Conservation (phyloP, 2,797 vertebrate genomes). For the Macropus fuliginosus region DNA sequence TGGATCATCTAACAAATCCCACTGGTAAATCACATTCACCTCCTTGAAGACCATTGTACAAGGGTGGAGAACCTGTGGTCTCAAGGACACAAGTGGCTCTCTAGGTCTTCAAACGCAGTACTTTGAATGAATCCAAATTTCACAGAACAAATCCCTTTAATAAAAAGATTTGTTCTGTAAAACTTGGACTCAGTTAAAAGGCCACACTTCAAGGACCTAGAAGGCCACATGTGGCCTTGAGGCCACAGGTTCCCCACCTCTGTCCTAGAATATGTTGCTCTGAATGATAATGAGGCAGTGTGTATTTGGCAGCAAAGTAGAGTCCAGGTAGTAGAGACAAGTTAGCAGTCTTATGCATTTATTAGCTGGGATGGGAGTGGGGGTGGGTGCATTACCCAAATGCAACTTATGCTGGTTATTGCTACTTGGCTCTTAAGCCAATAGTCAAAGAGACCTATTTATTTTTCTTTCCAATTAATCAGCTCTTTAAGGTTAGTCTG, state of each 20-base stretch:
- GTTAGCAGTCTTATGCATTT: not conserved
- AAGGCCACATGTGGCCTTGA: too few species aligned
- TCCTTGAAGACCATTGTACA: too few species aligned
- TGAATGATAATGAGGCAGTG: not conserved
- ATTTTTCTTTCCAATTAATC: constrained; percentile 20
- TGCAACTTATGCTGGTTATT: not conserved
- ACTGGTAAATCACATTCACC: not conserved
- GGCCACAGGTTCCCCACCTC: too few species aligned
- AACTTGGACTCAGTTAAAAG: too few species aligned
- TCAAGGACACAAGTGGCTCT: too few species aligned
- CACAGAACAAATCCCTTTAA: too few species aligned
- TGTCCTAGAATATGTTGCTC: not conserved
- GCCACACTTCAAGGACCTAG: too few species aligned
- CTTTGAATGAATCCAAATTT: too few species aligned
- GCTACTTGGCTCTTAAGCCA: constrained; percentile 16
- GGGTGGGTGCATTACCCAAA: not conserved
- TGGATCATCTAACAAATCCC: not conserved
- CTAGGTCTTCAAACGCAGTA: too few species aligned
- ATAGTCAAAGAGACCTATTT: not conserved
- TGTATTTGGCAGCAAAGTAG: not conserved
- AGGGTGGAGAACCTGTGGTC: too few species aligned
- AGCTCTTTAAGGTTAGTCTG: not conserved
- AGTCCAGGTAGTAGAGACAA: not conserved
- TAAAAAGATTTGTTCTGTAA: too few species aligned
- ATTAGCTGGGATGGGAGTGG: not conserved